These are phyloP conservation scores for Actenoides hombroni DNA, from an alignment of 2,113 vertebrate species.

Conservation along the genomic window DNA sequence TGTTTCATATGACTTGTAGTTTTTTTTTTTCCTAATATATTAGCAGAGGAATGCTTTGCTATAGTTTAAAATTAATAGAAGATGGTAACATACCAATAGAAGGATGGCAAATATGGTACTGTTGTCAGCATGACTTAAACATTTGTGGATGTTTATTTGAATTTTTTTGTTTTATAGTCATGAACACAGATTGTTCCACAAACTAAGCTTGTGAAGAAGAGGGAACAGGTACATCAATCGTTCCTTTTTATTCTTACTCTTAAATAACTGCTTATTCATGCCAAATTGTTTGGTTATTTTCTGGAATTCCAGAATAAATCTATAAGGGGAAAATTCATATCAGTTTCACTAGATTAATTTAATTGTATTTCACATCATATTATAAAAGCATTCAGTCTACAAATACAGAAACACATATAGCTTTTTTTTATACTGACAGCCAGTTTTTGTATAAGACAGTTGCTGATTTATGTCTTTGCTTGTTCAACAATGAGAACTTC, in stretches of 20 bases:
- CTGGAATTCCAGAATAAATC: neutral
- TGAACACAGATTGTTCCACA: neutral
- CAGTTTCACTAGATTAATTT: neutral
- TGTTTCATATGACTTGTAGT: neutral
- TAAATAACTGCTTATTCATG: neutral
- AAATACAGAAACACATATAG: neutral
- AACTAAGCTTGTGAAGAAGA: neutral
- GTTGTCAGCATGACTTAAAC: neutral
- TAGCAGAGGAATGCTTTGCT: neutral
- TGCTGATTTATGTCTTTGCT: neutral
- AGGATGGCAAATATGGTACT: neutral
- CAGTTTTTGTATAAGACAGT: neutral
- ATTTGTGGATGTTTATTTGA: neutral
- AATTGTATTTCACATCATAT: neutral
- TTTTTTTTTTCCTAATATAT: neutral
- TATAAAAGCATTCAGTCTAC: neutral
- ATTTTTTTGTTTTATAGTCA: neutral
- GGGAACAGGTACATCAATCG: neutral
- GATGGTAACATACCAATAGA: neutral
- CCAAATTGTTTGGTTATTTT: neutral
- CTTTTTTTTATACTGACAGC: neutral
- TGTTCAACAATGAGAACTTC: constrained; percentile 4
- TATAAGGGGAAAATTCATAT: neutral
- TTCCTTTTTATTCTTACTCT: neutral
- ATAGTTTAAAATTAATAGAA: neutral